Evolutionary conservation across 2,888 invertebrate species (phyloP), one percentile per base, ranked within the genome.

Genomic region (Eupeodes luniger): DNA sequence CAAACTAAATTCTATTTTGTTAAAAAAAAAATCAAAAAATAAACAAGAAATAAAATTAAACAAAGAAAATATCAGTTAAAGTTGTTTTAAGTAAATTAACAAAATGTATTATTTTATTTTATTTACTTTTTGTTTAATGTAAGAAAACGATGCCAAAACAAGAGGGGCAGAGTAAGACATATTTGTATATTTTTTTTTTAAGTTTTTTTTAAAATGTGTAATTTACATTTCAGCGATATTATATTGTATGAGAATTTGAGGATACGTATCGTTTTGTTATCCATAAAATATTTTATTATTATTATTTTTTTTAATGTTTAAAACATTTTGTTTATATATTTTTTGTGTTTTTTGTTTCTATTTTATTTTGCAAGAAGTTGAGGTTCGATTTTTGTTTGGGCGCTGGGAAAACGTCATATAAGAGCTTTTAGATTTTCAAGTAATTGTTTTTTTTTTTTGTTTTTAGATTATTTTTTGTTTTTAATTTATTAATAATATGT

Each of bases 301-400:
- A 53, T 70, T n/a, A 51, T 40, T 81, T 80, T 80, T 81, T 89
- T 85, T 12, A 34, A 69, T 89, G 76, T 88, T 87, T 85, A 83
- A 83, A 70, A 84, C 61, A 82, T 78, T 53, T 55, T 40, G 55
- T 76, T 34, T 16, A 53, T 77, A 55, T 74, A 74, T 85, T 89
- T 90, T 90, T 81, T 27, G 27, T 27, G 27, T 27, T 78, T 51
- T 81, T 76, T 19, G 19, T 19, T 89, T 90, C 90, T 90, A 90
- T 89, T 91, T 80, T 84, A 85, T 81, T 87, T 90, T 91, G 92
- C 94, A 94, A 94, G 94, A 94, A 94, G 94, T 94, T 94, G 94
- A 94, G 93, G 93, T 94, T 94, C 94, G 94, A 94, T 94, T 94
- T 94, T 94, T 94, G 94, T 94, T 93, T 94, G 94, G 94, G 93